phyloP scores from a whole-genome alignment of 1,140 invertebrate genomes.

The Druon quercuslanigerum region DNA sequence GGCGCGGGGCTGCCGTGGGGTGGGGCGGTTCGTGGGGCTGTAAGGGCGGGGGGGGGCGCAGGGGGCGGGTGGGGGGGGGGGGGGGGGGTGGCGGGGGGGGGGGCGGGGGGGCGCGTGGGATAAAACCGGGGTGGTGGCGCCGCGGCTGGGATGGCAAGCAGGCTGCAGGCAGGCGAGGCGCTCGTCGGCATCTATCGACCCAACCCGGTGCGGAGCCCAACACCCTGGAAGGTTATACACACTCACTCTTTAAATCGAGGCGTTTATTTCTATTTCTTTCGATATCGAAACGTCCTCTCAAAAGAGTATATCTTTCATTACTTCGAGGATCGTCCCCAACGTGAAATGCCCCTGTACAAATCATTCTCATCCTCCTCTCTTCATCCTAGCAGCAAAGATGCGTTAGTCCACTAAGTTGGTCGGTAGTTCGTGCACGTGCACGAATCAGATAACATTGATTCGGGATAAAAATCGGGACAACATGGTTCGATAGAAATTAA shows the following conservation, averaged over 20 bases:
- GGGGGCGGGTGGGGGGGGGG: neutral
- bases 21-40: no score
- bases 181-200: constrained; percentile 69
- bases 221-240: constrained; percentile 57
- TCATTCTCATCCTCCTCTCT: no score
- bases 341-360: no score
- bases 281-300: neutral
- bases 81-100: constrained; percentile 33
- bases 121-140: constrained; percentile 57
- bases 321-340: neutral
- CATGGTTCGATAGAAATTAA: no score
- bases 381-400: no score
- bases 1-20: no score
- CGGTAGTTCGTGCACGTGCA: no score
- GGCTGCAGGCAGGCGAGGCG: constrained; percentile 46
- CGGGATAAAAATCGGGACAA: no score
- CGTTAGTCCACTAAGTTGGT: no score
- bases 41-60: no score
- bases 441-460: no score
- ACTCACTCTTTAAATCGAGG: constrained; percentile 29
- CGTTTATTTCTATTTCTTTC: constrained; percentile 33
- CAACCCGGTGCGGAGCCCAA: constrained; percentile 52
- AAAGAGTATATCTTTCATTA: neutral
- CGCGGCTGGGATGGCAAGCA: constrained; percentile 54
- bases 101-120: no score